A percentile compares a stretch with the other conserved stretches of the same genome.
These are phyloP conservation scores for Metopia argyrocephala DNA, from an alignment of 2,888 invertebrate species.

Conservation along the genomic window DNA sequence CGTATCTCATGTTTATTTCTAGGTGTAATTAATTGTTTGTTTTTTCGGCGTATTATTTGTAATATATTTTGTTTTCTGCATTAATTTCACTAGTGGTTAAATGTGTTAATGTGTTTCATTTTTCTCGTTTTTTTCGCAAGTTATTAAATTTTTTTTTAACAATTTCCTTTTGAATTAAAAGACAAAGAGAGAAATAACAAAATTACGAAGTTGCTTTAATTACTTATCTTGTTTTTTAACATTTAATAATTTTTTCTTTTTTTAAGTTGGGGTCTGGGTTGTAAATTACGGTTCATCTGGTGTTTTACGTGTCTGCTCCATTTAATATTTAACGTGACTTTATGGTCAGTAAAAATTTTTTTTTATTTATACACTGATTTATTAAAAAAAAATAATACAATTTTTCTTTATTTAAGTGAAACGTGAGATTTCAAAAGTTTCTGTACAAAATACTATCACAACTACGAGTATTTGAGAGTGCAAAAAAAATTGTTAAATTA, in stretches of 20 bases:
- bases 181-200: not conserved
- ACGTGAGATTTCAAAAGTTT: constrained; percentile 16
- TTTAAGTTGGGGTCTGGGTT: constrained; percentile 53
- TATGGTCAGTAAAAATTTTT: constrained; percentile 14
- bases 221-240: constrained; percentile 12
- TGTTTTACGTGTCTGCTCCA: constrained; percentile 62
- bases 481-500: not conserved
- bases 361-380: constrained; percentile 4
- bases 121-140: constrained; percentile 23
- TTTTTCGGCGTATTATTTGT: too few species aligned
- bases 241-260: constrained; percentile 11
- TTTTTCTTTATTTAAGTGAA: not conserved
- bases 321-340: constrained; percentile 63
- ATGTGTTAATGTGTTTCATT: constrained; percentile 35
- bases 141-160: constrained; percentile 24
- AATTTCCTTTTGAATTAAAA: constrained; percentile 32
- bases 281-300: constrained; percentile 62
- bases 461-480: not conserved
- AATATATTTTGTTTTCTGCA: not conserved
- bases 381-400: not conserved
- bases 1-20: not conserved
- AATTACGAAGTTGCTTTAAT: constrained; percentile 5
- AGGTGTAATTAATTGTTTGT: not conserved
- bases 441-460: not conserved
- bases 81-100: constrained; percentile 48